Evolutionary conservation across 1,140 invertebrate genomes (phyloP).

Genomic region (Drosophila rhopaloa): DNA sequence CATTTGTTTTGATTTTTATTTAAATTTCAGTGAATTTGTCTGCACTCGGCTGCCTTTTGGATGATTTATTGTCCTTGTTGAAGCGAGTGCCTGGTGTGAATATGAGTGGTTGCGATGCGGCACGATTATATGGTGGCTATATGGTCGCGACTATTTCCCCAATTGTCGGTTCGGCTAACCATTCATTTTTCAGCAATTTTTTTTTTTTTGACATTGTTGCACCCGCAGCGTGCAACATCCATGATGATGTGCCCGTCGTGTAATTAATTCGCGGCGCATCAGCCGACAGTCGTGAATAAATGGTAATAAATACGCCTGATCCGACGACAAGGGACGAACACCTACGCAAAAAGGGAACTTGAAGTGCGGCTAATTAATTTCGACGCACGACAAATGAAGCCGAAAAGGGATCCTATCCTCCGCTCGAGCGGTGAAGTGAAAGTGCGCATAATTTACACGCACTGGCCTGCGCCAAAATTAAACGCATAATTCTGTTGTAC

Average conservation of each 20-base stretch:
- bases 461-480: slow-evolving; percentile 54
- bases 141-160: slow-evolving; percentile 25
- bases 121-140: slow-evolving; percentile 67
- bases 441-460: slow-evolving; percentile 79
- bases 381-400: slow-evolving; percentile 65
- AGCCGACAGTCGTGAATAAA: slow-evolving; percentile 55
- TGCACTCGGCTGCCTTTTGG: slow-evolving; percentile 63
- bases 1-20: slow-evolving; percentile 78
- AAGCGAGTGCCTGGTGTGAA: slow-evolving; percentile 67
- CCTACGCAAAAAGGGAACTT: slow-evolving; percentile 47
- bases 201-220: slow-evolving; percentile 38
- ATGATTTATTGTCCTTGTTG: slow-evolving; percentile 81
- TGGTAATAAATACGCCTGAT: slow-evolving; percentile 74
- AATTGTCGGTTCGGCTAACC: not conserved
- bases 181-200: slow-evolving; percentile 19
- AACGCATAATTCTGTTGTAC: slow-evolving; percentile 64
- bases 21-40: slow-evolving; percentile 76
- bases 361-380: slow-evolving; percentile 75
- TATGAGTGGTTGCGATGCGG: slow-evolving; percentile 66
- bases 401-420: slow-evolving; percentile 47
- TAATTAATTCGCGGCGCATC: slow-evolving; percentile 70
- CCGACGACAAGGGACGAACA: slow-evolving; percentile 65
- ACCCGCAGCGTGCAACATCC: slow-evolving; percentile 71
- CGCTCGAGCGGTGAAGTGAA: slow-evolving; percentile 71
- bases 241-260: slow-evolving; percentile 65